Evolutionary conservation across 1,140 invertebrate genomes (phyloP).

Genomic region (Drosophila ercepeae): DNA sequence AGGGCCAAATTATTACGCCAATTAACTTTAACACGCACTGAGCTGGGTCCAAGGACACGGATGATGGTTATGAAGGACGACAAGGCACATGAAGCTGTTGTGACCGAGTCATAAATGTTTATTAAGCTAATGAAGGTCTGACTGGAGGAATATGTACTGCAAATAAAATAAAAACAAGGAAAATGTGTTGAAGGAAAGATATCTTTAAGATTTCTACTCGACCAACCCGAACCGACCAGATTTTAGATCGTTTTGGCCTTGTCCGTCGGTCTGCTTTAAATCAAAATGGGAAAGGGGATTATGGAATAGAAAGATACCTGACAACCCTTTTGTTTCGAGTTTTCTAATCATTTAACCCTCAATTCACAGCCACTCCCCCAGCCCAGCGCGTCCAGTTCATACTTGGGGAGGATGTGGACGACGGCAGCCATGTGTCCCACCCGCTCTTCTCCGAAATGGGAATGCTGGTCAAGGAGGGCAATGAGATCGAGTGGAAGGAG

Average conservation of each 20-base stretch:
- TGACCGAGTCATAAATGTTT: constrained; percentile 34
- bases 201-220: no score
- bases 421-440: constrained; percentile 92
- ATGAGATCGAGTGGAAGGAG: constrained; percentile 97
- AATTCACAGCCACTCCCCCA: constrained; percentile 90
- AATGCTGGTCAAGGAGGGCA: constrained; percentile 93
- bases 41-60: constrained; percentile 25
- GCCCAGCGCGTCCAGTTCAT: constrained; percentile 97
- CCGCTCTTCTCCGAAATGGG: constrained; percentile 98
- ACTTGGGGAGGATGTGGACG: constrained; percentile 95
- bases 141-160: no score
- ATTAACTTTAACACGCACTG: constrained; percentile 39
- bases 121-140: constrained; percentile 38
- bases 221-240: no score
- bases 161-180: no score
- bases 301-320: no score
- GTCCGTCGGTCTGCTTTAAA: not conserved
- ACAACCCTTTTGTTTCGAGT: not conserved
- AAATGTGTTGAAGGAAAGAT: no score
- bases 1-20: constrained; percentile 46
- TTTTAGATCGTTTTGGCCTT: no score
- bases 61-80: constrained; percentile 23
- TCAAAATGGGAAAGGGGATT: no score
- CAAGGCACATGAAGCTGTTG: constrained; percentile 10
- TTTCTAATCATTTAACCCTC: not conserved